phyloP scores from a whole-genome alignment of 2,888 invertebrate species.

The Watsonalla binaria region DNA sequence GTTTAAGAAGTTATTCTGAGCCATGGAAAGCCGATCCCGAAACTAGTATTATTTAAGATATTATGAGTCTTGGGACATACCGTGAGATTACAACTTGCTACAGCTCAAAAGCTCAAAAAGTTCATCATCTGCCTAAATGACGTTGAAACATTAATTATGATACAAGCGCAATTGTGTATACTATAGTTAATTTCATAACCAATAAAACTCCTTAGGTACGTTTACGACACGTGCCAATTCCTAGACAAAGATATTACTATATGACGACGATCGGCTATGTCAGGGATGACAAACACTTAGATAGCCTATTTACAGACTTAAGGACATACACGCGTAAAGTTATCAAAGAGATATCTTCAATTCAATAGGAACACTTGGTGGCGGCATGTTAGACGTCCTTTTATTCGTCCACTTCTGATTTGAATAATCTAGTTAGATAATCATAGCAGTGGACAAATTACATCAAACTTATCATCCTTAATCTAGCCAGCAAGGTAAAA shows the following conservation, averaged over 20 bases:
- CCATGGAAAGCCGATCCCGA: too few relatives aligned
- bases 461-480: constrained; percentile 6
- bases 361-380: constrained; percentile 22
- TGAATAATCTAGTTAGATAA: constrained; percentile 32
- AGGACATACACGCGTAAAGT: constrained; percentile 28
- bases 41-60: too few relatives aligned
- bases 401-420: constrained; percentile 30
- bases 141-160: too few relatives aligned
- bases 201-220: too few relatives aligned
- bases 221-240: background rate
- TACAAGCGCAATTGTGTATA: too few relatives aligned
- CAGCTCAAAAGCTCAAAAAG: too few relatives aligned
- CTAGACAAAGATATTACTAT: constrained; percentile 12
- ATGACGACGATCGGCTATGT: constrained; percentile 7
- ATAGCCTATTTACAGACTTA: constrained; percentile 29
- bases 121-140: too few relatives aligned
- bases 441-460: constrained; percentile 11
- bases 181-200: too few relatives aligned
- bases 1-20: too few relatives aligned
- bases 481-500: background rate
- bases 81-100: too few relatives aligned
- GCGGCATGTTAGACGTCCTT: constrained; percentile 26
- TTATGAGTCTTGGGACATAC: too few relatives aligned
- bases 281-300: constrained; percentile 23
- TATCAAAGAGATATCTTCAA: constrained; percentile 25